Evolutionary conservation across 2,888 invertebrate genomes (phyloP).

Genomic region (Nemotelus pantherinus): DNA sequence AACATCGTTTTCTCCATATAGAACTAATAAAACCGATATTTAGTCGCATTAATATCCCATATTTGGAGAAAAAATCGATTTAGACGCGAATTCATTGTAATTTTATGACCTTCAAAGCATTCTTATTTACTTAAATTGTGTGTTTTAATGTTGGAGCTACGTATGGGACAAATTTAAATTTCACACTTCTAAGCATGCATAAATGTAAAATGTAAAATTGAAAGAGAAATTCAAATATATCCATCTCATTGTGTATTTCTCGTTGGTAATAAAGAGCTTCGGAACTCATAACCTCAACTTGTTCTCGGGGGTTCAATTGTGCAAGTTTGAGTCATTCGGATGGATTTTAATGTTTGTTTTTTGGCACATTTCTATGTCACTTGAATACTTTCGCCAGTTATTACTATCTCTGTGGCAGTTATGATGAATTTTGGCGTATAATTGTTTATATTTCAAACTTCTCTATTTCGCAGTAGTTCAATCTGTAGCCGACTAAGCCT

Average conservation of each 20-base stretch:
- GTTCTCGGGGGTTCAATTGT: background rate
- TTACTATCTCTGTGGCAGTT: background rate
- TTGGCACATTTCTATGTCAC: background rate
- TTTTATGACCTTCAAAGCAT: conserved; percentile 20
- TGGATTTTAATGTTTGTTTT: background rate
- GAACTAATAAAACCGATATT: background rate
- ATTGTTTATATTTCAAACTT: background rate
- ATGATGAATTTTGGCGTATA: background rate
- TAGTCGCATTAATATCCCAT: conserved; percentile 30
- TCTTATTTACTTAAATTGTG: conserved; percentile 5
- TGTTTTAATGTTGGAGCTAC: background rate
- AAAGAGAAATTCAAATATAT: no score
- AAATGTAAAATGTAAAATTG: no score
- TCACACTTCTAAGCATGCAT: no score
- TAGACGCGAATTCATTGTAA: background rate
- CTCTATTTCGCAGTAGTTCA: background rate
- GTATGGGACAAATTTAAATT: no score
- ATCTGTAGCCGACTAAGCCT: conserved; percentile 15
- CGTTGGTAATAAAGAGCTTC: conserved; percentile 8
- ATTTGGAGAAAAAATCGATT: conserved; percentile 45
- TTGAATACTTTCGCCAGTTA: background rate
- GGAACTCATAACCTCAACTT: conserved; percentile 30
- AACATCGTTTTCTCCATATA: background rate
- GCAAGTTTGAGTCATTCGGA: conserved; percentile 23
- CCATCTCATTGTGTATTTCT: background rate